Conservation (phyloP, 2,888 invertebrate genomes). For the Incurvaria masculella region DNA sequence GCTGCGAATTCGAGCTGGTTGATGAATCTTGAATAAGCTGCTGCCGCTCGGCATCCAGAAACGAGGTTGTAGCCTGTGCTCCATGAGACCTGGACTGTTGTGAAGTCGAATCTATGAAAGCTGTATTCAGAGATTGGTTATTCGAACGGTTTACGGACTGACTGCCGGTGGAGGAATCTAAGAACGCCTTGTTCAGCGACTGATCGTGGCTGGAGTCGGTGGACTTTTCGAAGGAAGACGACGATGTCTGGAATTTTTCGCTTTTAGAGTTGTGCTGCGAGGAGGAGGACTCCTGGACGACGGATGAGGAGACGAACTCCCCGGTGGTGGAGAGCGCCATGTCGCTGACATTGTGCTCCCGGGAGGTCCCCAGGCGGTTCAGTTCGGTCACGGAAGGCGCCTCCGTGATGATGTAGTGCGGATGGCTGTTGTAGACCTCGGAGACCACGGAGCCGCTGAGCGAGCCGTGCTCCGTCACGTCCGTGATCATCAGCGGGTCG, state of each 20-base stretch:
- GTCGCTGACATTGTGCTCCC: slow-evolving; percentile 40
- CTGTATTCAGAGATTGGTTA: slow-evolving; percentile 31
- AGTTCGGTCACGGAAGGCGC: slow-evolving; percentile 48
- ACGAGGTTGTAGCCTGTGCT: slow-evolving; percentile 37
- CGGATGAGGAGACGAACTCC: slow-evolving; percentile 42
- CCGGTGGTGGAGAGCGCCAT: slow-evolving; percentile 44
- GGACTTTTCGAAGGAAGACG: slow-evolving; percentile 18
- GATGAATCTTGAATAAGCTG: slow-evolving; percentile 26
- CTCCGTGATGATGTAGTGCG: slow-evolving; percentile 52
- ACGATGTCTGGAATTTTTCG: slow-evolving; percentile 42
- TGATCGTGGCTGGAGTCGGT: slow-evolving; percentile 35
- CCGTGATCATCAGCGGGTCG: slow-evolving; percentile 53
- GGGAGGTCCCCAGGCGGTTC: slow-evolving; percentile 31
- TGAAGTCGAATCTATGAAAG: slow-evolving; percentile 36
- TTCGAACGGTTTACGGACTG: background rate
- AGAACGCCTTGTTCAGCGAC: slow-evolving; percentile 32
- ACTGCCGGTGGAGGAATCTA: slow-evolving; percentile 11
- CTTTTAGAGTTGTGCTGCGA: slow-evolving; percentile 40
- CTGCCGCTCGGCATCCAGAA: slow-evolving; percentile 44
- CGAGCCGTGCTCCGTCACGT: slow-evolving; percentile 46
- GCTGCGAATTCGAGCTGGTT: slow-evolving; percentile 25
- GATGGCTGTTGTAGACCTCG: slow-evolving; percentile 50
- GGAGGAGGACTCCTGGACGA: slow-evolving; percentile 34
- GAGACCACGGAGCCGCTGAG: slow-evolving; percentile 48
- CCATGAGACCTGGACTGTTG: slow-evolving; percentile 34